Evolutionary conservation across 2,113 vertebrate species (phyloP).

Genomic region (Cottus gobio): DNA sequence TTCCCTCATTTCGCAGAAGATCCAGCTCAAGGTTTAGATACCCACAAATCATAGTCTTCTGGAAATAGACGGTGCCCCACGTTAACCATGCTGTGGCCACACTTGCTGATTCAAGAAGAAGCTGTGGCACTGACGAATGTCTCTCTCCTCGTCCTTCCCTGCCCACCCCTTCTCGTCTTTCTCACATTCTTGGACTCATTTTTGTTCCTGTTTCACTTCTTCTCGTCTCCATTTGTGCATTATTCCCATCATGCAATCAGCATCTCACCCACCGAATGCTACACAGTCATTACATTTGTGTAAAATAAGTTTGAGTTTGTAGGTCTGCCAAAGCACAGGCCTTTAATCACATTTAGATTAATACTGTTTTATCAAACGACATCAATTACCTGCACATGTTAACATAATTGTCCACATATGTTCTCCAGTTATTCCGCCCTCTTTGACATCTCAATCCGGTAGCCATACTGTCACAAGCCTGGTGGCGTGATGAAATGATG

Average conservation of each 20-base stretch:
- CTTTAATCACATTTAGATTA: slow-evolving; percentile 57
- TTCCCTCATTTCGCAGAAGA: slow-evolving; percentile 51
- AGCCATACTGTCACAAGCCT: slow-evolving; percentile 45
- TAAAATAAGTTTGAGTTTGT: slow-evolving; percentile 19
- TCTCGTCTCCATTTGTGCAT: slow-evolving; percentile 12
- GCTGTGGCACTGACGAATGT: slow-evolving; percentile 61
- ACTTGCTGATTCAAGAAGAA: slow-evolving; percentile 76
- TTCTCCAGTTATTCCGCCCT: slow-evolving; percentile 30
- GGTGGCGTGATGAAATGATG: slow-evolving; percentile 30
- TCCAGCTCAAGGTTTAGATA: slow-evolving; percentile 67
- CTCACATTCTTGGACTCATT: slow-evolving; percentile 10
- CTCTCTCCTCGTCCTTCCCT: slow-evolving; percentile 33
- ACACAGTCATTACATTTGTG: slow-evolving; percentile 23
- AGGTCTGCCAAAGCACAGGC: slow-evolving; percentile 4
- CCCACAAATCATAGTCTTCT: slow-evolving; percentile 80
- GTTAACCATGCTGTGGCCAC: slow-evolving; percentile 72
- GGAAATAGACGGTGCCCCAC: slow-evolving; percentile 79
- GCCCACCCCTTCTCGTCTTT: slow-evolving; percentile 18
- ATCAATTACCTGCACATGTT: slow-evolving; percentile 52
- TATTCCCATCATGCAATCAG: slow-evolving; percentile 17
- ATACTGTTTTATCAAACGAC: slow-evolving; percentile 53
- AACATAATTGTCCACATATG: slow-evolving; percentile 60
- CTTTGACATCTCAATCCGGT: slow-evolving; percentile 46
- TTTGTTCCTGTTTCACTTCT: not conserved
- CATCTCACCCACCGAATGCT: slow-evolving; percentile 21